Percentiles rank a stretch among this genome's conserved stretches.
These are phyloP conservation scores for Colinus virginianus DNA, from an alignment of 2,113 vertebrate genomes.

Conservation along the genomic window DNA sequence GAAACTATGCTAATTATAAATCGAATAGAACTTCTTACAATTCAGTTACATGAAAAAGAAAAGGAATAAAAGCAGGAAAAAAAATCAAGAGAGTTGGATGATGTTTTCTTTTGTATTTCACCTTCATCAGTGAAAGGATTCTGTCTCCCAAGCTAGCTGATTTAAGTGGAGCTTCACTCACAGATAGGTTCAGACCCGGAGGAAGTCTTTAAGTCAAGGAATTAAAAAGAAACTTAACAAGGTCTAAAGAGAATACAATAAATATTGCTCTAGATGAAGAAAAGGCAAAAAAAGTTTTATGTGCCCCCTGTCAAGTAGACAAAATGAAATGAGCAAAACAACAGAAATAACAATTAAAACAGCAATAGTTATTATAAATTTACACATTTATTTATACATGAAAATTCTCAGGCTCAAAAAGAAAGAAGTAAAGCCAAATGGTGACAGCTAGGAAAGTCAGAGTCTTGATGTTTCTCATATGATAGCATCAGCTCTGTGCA, in stretches of 20 bases:
- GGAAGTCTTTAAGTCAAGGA: background rate
- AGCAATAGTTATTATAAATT: background rate
- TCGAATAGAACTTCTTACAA: background rate
- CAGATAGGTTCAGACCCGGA: background rate
- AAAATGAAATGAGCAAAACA: background rate
- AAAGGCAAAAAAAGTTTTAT: background rate
- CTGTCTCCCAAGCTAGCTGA: background rate
- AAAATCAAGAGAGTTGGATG: background rate
- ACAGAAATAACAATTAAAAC: background rate
- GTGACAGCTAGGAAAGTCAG: slow-evolving; percentile 20
- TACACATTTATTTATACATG: background rate
- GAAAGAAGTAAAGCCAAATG: slow-evolving; percentile 11
- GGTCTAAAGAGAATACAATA: background rate
- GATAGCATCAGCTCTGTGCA: slow-evolving; percentile 38
- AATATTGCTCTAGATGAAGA: background rate
- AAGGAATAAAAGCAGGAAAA: background rate
- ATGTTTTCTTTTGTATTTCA: background rate
- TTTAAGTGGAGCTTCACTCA: background rate
- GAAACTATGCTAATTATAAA: background rate
- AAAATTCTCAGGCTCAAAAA: background rate
- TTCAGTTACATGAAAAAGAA: background rate
- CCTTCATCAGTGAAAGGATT: background rate
- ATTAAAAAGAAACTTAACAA: background rate
- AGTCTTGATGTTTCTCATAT: slow-evolving; percentile 31
- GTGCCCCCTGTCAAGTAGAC: background rate